Percentiles rank a stretch among this genome's conserved stretches.
Evolutionary conservation across 2,888 invertebrate species (phyloP).

Genomic region (Hirtodrosophila trivittata): DNA sequence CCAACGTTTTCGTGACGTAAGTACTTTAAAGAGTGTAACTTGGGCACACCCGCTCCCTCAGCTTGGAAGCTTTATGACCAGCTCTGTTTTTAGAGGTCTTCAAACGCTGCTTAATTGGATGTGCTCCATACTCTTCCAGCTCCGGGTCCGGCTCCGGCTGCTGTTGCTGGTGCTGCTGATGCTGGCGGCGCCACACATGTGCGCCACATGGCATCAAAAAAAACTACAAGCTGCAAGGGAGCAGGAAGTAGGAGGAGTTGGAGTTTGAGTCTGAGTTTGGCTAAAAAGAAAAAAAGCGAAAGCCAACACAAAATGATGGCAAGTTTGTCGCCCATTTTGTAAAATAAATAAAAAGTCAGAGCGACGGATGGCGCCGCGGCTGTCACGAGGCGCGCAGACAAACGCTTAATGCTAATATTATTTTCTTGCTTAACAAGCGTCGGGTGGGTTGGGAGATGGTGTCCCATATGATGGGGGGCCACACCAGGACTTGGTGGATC

Average conservation of each 20-base stretch:
- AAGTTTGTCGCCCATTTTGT: slow-evolving; percentile 77
- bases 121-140: slow-evolving; percentile 48
- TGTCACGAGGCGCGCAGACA: slow-evolving; percentile 74
- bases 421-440: slow-evolving; percentile 77
- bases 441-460: slow-evolving; percentile 4
- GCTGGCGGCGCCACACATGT: slow-evolving; percentile 56
- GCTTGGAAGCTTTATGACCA: slow-evolving; percentile 4
- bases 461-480: not conserved
- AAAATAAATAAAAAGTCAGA: slow-evolving; percentile 62
- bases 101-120: slow-evolving; percentile 74
- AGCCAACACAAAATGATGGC: slow-evolving; percentile 55
- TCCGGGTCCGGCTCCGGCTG: slow-evolving; percentile 4
- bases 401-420: slow-evolving; percentile 77
- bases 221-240: slow-evolving; percentile 36
- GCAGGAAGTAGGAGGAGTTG: not conserved
- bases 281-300: slow-evolving; percentile 24
- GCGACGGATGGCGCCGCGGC: slow-evolving; percentile 52
- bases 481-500: slow-evolving; percentile 6
- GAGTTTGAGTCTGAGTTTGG: slow-evolving; percentile 14
- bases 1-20: no score
- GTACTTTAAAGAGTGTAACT: slow-evolving; percentile 32
- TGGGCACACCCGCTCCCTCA: slow-evolving; percentile 18
- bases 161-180: not conserved
- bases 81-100: slow-evolving; percentile 66
- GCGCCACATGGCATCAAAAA: slow-evolving; percentile 39